Evolutionary conservation across 2,888 invertebrate species (phyloP), one percentile per base, ranked within the genome.

Genomic region (Synanthedon vespiformis): DNA sequence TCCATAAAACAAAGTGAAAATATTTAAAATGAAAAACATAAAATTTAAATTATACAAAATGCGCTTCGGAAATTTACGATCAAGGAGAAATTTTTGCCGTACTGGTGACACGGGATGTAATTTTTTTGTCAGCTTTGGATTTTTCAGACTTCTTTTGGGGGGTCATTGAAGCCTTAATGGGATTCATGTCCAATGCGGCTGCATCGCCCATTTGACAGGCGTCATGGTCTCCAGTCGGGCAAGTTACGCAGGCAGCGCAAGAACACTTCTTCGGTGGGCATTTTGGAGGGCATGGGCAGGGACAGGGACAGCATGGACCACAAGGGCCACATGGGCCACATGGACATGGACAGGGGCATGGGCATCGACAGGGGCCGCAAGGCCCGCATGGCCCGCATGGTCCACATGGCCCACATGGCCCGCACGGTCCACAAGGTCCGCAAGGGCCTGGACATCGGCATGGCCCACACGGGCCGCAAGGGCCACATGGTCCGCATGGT

Each of bases 291-390:
- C 64, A 69, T 0, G 66, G 64, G 49, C 64, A 60, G 3, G 54
- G 52, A 49, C 53, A 52, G 56, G 55, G 1, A 54, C 57, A 50
- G 55, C 60, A 53, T 18, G 64, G 54, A 51, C 70, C 67, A 18
- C 70, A 70, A 0, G 69, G 63, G 0, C 63, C 63, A 40, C 55
- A 55, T 4, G 53, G 41, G 2, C 68, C 63, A 34, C 55, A 55
- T 8, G 54, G 65, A 1, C 63, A 58, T 0, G 70, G 70, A 40
- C 71, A 68, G 0, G 67, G 68, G 1, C 69, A 61, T 2, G 54
- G 57, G 50, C 57, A 60, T 14, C 68, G 63, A 34, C 66, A 67
- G 0, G 66, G 67, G 4, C 65, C 59, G 40, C 58, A 56, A 0
- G 58, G 56, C 0, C 62, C 61, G 34, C 68, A 67, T 0, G 64